These are phyloP conservation scores for Lepilemur ruficaudatus DNA, from an alignment of 2,797 vertebrate genomes.

Conservation along the genomic window DNA sequence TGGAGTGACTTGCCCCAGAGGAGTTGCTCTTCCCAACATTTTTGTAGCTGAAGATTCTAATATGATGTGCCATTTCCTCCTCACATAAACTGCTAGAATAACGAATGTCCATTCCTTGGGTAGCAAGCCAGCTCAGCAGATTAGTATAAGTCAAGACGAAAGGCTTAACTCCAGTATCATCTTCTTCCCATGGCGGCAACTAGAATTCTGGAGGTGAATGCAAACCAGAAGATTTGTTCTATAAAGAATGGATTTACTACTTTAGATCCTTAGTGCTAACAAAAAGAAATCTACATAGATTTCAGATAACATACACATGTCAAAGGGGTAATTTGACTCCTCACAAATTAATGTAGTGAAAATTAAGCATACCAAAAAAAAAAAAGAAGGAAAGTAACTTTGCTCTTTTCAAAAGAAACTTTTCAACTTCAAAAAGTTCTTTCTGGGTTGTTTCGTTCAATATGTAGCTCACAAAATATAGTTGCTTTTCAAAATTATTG, in stretches of 20 bases:
- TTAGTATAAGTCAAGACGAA: background rate
- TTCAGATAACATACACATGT: background rate
- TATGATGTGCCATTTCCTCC: background rate
- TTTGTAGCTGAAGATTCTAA: background rate
- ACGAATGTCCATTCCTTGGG: background rate
- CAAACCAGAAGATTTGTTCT: background rate
- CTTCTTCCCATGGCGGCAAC: background rate
- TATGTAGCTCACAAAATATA: conserved; percentile 45
- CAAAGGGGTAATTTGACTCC: background rate
- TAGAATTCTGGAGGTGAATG: background rate
- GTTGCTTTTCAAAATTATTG: conserved; percentile 33
- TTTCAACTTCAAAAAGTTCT: conserved; percentile 9
- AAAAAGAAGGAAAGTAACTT: background rate
- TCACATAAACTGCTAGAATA: background rate
- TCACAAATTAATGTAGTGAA: background rate
- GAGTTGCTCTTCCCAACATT: background rate
- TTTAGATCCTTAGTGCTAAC: background rate
- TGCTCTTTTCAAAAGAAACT: conserved; percentile 19
- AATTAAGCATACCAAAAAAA: background rate
- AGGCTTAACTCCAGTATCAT: background rate
- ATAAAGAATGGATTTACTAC: background rate
- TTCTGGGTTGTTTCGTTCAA: background rate
- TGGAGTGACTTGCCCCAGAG: background rate
- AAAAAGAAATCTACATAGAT: conserved; percentile 13
- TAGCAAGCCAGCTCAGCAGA: background rate